Evolutionary conservation across 2,797 vertebrate genomes (phyloP).

Genomic region (Xenentodon cancila): DNA sequence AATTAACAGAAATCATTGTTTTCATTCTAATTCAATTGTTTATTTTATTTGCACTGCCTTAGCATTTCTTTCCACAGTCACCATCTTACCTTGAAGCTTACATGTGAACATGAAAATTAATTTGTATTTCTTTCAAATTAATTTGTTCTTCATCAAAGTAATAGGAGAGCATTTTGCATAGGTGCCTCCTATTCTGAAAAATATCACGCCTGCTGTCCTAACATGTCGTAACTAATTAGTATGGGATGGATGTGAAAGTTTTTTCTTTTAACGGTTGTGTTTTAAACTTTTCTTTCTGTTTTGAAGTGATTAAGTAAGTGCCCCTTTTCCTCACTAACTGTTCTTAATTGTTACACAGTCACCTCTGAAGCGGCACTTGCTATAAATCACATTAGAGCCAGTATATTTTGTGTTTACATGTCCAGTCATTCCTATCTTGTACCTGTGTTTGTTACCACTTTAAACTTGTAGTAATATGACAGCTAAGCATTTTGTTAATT

Average conservation of each 20-base stretch:
- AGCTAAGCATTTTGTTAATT: conserved; percentile 27
- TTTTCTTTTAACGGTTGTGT: conserved; percentile 41
- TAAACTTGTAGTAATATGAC: conserved; percentile 10
- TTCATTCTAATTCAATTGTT: too few relatives aligned
- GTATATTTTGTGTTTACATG: conserved; percentile 18
- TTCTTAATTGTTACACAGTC: conserved; percentile 23
- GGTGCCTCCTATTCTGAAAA: conserved; percentile 47
- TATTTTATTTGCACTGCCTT: too few relatives aligned
- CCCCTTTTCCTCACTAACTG: conserved; percentile 51
- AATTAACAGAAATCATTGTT: too few relatives aligned
- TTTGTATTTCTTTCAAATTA: neutral
- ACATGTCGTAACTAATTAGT: conserved; percentile 44
- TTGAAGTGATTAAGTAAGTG: conserved; percentile 23
- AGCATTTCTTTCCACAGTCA: neutral
- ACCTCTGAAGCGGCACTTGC: conserved; percentile 36
- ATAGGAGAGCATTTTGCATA: conserved; percentile 43
- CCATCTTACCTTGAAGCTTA: conserved; percentile 31
- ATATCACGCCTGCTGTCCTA: conserved; percentile 34
- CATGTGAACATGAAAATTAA: conserved; percentile 19
- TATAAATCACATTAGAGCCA: conserved; percentile 24
- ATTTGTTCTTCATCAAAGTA: conserved; percentile 10
- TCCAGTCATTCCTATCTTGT: conserved; percentile 4
- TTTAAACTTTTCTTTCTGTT: conserved; percentile 44
- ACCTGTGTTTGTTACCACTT: conserved; percentile 16
- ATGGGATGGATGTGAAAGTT: conserved; percentile 30